Conservation (phyloP, 2,797 vertebrate species). For the Acanthurus leucopareius region DNA sequence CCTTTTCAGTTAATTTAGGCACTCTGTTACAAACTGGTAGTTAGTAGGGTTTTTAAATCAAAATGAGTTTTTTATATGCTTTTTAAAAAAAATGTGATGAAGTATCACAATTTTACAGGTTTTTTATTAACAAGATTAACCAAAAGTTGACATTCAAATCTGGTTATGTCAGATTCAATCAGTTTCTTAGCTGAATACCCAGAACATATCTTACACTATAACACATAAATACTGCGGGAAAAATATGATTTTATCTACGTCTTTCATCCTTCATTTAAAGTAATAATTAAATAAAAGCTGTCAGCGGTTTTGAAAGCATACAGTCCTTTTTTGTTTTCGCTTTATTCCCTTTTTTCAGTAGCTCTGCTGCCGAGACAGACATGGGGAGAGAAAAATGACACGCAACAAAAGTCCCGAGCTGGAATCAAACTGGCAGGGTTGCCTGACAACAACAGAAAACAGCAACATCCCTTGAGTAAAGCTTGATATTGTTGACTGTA, state of each 20-base stretch:
- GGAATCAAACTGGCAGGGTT: not conserved
- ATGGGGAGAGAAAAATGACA: not conserved
- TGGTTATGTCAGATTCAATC: not conserved
- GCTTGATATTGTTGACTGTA: conserved; percentile 1
- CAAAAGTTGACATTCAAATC: not conserved
- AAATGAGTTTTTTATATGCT: not conserved
- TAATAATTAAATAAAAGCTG: not conserved
- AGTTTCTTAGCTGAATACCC: not conserved
- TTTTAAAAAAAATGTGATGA: conserved; percentile 1
- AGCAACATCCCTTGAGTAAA: not conserved
- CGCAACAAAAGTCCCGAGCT: not conserved
- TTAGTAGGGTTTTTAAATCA: not conserved
- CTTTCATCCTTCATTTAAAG: not conserved
- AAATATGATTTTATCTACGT: not conserved
- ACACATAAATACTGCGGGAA: not conserved
- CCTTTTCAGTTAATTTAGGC: too few relatives aligned
- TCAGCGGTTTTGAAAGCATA: not conserved
- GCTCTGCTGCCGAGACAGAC: not conserved
- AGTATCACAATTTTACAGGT: not conserved
- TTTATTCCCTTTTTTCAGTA: not conserved
- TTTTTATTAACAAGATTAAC: not conserved
- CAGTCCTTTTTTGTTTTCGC: not conserved
- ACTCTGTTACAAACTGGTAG: too few relatives aligned
- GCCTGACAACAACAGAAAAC: not conserved
- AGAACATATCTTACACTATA: not conserved